A percentile compares a stretch with the other conserved stretches of the same genome.
phyloP scores from a whole-genome alignment of 2,888 invertebrate genomes.

The Cryptocheilus praepositus region DNA sequence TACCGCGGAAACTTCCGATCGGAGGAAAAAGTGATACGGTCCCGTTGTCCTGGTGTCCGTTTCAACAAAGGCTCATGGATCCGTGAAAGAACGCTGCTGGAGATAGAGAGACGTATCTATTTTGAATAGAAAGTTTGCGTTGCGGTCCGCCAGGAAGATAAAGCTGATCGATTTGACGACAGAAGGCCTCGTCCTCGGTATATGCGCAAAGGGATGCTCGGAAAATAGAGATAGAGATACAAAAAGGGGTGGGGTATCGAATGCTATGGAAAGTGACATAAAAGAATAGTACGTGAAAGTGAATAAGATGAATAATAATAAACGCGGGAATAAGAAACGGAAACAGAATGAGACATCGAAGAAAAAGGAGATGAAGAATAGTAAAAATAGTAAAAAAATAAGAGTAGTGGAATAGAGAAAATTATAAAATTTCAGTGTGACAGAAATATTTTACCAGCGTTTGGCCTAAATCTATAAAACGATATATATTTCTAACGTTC shows the following conservation, averaged over 20 bases:
- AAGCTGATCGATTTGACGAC: constrained; percentile 21
- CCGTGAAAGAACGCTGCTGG: no score
- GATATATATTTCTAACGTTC: constrained; percentile 17
- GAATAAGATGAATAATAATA: background rate
- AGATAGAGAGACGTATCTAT: constrained; percentile 16
- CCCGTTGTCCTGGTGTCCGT: no score
- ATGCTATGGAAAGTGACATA: no score
- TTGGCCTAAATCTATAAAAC: constrained; percentile 22
- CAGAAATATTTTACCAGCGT: constrained; percentile 25
- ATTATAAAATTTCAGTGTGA: constrained; percentile 8
- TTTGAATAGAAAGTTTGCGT: constrained; percentile 17
- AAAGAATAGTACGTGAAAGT: background rate
- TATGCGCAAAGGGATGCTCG: constrained; percentile 16
- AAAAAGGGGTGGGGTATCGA: background rate
- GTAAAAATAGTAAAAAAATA: background rate
- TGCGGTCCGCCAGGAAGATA: background rate
- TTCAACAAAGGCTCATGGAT: no score
- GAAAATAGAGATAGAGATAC: constrained; percentile 21
- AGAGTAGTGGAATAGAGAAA: background rate
- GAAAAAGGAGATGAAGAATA: background rate
- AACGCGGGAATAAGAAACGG: no score
- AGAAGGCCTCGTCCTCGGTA: constrained; percentile 13
- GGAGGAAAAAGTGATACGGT: no score
- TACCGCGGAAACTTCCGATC: no score
- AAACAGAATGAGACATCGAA: background rate